Base-by-base conservation (phyloP, 2,888 invertebrate species). In the Trichacis sp. region DNA sequence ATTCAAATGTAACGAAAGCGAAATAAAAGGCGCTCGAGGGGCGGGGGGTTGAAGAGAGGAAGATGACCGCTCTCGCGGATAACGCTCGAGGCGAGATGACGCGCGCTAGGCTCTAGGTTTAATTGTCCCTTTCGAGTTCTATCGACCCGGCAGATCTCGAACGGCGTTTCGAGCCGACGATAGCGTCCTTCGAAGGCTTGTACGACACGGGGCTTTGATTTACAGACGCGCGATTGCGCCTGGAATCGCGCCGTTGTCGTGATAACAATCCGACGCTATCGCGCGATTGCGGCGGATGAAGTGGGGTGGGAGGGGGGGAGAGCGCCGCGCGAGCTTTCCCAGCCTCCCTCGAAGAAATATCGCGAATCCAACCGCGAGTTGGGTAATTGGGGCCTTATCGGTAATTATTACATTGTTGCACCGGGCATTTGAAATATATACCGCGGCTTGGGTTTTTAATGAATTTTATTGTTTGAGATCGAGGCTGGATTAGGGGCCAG, bases 121-220 rank as follows among this genome's bases (percentile, higher is more conserved):
- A 59, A 59, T 59, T 59, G 59, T 59, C 59, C 59, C 59, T 59
- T 53, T 53, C 59, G 33, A 40, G 48, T 53, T 53, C 30, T 59
- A 59, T 59, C 59, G 53, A 48, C 19, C 42, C 52, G 33, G 43
- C 48, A 30, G 59, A 59, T 59, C 59, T 59, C 46, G 49, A 56
- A 56, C 49, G 49, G 19, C 43, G 50, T 57, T 50, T 50, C 58
- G 15, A 47, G 30, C 43, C 57, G 24, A 50, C 15, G 45, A 51
- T 57, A 58, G 51, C 58, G 47, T 58, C 51, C 51, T 45, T 47
- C 52, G 58, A 38, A 58, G 45, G 20, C 33, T 33, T 36, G 57
- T 50, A 51, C 36, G 42, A 50, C 57, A 45, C 45, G 51, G 40
- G 46, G 17, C 50, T 48, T 55, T 55, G 55, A 58, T 58, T 58